Evolutionary conservation across 2,797 vertebrate genomes (phyloP).

Genomic region (Anomalospiza imberbis): DNA sequence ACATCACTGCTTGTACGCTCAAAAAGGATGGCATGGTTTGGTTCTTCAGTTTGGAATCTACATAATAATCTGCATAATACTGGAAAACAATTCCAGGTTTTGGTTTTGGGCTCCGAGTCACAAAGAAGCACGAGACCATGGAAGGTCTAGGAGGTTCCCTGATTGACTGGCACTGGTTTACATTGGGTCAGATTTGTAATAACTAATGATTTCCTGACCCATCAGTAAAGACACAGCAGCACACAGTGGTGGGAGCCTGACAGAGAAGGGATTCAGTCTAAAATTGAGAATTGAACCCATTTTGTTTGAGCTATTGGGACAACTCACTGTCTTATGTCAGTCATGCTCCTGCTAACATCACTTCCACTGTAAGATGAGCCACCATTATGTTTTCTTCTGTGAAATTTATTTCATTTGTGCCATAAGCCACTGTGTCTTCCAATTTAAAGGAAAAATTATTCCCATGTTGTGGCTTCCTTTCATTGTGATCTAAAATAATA

Average conservation of each 20-base stretch:
- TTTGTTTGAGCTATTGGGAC: background rate
- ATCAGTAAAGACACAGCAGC: background rate
- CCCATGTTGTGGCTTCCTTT: background rate
- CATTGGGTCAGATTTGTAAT: background rate
- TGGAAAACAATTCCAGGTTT: background rate
- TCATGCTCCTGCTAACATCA: accelerated
- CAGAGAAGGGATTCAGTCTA: background rate
- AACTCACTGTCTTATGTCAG: background rate
- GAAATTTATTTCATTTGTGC: background rate
- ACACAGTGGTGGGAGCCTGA: background rate
- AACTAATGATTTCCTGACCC: background rate
- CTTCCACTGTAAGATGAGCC: background rate
- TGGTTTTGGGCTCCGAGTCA: background rate
- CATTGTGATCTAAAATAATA: background rate
- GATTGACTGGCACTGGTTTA: background rate
- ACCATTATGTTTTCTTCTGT: background rate
- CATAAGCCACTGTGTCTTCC: background rate
- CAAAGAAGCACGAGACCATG: accelerated
- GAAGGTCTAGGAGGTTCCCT: too few species aligned
- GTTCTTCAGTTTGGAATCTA: background rate
- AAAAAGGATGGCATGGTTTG: background rate
- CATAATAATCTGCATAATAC: accelerated
- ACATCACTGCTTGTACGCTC: background rate
- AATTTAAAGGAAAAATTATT: background rate
- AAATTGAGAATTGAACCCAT: background rate